phyloP scores from a whole-genome alignment of 2,797 vertebrate genomes.

The Schizothorax lantsangensis region DNA sequence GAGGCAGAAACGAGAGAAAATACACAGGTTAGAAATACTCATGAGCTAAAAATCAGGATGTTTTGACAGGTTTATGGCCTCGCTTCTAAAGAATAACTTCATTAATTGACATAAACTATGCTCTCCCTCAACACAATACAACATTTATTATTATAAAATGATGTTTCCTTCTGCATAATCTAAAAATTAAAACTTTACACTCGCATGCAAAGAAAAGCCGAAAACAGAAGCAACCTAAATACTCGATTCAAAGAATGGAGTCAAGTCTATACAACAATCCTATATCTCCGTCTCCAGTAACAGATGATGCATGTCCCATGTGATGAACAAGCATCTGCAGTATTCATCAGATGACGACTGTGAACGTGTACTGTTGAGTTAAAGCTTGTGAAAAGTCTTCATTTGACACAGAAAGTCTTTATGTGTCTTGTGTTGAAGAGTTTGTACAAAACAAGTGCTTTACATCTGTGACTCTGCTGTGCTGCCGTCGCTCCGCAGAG shows the following conservation, averaged over 20 bases:
- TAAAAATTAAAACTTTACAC: not conserved
- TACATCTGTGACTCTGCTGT: not conserved
- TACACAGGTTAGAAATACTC: not conserved
- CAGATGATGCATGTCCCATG: not conserved
- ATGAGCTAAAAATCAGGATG: not conserved
- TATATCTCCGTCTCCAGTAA: not conserved
- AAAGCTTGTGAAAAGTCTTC: not conserved
- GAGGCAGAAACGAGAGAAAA: not conserved
- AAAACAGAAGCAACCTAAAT: not conserved
- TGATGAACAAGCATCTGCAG: not conserved
- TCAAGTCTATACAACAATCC: not conserved
- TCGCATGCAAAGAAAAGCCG: not conserved
- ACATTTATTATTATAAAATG: not conserved
- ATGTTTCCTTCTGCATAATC: not conserved
- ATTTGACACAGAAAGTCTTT: not conserved
- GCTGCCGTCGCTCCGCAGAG: not conserved
- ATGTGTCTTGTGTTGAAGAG: not conserved
- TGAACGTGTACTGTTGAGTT: not conserved
- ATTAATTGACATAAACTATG: not conserved
- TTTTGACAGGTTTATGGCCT: not conserved
- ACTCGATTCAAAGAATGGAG: not conserved
- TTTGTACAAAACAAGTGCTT: not conserved
- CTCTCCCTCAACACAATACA: not conserved
- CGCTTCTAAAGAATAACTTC: not conserved
- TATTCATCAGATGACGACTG: not conserved